phyloP scores from a whole-genome alignment of 2,888 invertebrate species.

The Leptinotarsa rubiginosa region DNA sequence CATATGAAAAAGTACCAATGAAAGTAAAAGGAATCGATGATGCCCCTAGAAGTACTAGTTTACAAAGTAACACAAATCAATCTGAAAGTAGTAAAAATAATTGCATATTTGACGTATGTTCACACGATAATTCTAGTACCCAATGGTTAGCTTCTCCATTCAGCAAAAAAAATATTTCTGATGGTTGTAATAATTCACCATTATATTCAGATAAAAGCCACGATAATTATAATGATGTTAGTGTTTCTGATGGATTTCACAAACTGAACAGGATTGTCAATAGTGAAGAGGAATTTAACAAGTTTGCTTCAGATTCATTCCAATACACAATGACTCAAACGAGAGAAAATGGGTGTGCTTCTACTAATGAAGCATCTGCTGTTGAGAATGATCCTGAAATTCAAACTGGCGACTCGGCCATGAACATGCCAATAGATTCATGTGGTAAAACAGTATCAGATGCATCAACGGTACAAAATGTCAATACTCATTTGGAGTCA shows the following conservation, averaged over 20 bases:
- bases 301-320: neutral
- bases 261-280: neutral
- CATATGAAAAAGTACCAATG: neutral
- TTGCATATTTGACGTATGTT: neutral
- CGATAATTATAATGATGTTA: neutral
- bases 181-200: neutral
- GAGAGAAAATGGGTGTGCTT: neutral
- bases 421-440: neutral
- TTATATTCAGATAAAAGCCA: neutral
- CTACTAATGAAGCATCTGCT: neutral
- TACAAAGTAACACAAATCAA: neutral
- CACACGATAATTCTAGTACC: neutral
- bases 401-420: no score
- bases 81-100: neutral
- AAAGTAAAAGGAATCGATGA: neutral
- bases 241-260: neutral
- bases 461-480: slow-evolving; percentile 1
- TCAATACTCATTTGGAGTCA: neutral
- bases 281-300: neutral
- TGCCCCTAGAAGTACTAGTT: neutral
- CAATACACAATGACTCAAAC: neutral
- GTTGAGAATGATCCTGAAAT: neutral
- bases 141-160: neutral
- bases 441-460: neutral
- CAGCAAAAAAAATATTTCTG: neutral